Conservation (phyloP, 1,140 invertebrate genomes). For the Chironomus tepperi region DNA sequence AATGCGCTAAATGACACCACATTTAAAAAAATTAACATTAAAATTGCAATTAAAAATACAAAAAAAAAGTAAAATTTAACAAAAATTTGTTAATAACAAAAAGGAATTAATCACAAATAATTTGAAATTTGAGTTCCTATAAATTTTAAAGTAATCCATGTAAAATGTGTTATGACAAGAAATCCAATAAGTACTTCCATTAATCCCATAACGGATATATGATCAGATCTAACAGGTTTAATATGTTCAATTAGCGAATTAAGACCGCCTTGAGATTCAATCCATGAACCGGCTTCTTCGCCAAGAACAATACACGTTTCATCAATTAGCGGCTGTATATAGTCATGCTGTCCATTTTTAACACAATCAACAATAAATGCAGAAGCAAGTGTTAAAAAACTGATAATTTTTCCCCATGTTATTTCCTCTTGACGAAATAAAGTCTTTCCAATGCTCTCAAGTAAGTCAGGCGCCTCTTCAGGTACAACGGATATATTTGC, state of each 20-base stretch:
- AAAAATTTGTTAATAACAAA: neutral
- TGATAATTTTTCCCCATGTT: conserved; percentile 5
- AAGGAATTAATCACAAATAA: neutral
- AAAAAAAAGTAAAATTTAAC: neutral
- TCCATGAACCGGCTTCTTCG: conserved; percentile 4
- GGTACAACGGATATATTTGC: neutral
- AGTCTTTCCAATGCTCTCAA: neutral
- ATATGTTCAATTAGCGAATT: neutral
- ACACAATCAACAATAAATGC: neutral
- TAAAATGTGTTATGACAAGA: neutral
- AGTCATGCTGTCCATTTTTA: neutral
- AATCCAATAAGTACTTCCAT: neutral
- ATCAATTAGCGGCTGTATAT: neutral
- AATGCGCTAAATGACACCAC: neutral
- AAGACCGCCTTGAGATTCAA: neutral
- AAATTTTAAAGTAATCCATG: neutral
- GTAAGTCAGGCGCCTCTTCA: neutral
- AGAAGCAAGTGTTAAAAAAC: conserved; percentile 4
- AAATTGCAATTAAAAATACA: neutral
- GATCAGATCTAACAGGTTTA: neutral
- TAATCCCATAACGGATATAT: neutral
- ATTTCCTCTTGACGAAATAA: neutral
- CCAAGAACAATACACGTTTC: neutral
- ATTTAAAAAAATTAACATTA: neutral
- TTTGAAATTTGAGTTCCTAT: neutral